phyloP scores from a whole-genome alignment of 2,113 vertebrate genomes.

The Anhinga rufa region DNA sequence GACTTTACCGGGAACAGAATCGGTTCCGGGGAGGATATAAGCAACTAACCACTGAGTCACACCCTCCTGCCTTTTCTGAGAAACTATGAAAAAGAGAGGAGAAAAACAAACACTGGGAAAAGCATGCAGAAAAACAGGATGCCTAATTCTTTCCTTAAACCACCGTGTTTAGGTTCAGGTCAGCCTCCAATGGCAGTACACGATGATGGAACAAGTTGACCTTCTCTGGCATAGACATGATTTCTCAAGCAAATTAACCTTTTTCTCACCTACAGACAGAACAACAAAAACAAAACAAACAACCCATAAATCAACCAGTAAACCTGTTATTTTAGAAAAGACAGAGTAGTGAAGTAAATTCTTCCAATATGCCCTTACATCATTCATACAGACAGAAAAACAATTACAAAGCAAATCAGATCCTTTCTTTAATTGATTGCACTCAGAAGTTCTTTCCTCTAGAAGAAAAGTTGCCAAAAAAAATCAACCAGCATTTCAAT shows the following conservation, averaged over 20 bases:
- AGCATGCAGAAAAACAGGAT: constrained; percentile 7
- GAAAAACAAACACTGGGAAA: background rate
- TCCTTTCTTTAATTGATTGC: constrained; percentile 65
- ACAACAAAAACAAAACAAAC: constrained; percentile 66
- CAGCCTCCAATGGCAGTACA: constrained; percentile 32
- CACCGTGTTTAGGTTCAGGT: background rate
- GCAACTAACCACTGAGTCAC: background rate
- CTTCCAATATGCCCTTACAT: constrained; percentile 59
- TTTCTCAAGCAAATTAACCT: constrained; percentile 69
- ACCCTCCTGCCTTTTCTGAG: background rate
- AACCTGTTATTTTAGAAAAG: constrained; percentile 56
- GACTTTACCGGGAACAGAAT: background rate
- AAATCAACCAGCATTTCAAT: background rate
- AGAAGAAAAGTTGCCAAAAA: constrained; percentile 25
- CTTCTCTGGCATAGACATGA: constrained; percentile 62
- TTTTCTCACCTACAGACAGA: constrained; percentile 58
- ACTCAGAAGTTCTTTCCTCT: constrained; percentile 32
- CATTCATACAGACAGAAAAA: constrained; percentile 66
- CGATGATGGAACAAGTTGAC: constrained; percentile 65
- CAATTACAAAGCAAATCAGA: constrained; percentile 68
- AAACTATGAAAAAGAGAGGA: background rate
- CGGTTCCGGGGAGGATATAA: background rate
- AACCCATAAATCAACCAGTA: constrained; percentile 60
- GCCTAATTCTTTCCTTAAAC: constrained; percentile 34
- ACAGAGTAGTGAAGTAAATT: constrained; percentile 55